Conservation (phyloP, 2,113 vertebrate genomes). For the Pterophyllum scalare region DNA sequence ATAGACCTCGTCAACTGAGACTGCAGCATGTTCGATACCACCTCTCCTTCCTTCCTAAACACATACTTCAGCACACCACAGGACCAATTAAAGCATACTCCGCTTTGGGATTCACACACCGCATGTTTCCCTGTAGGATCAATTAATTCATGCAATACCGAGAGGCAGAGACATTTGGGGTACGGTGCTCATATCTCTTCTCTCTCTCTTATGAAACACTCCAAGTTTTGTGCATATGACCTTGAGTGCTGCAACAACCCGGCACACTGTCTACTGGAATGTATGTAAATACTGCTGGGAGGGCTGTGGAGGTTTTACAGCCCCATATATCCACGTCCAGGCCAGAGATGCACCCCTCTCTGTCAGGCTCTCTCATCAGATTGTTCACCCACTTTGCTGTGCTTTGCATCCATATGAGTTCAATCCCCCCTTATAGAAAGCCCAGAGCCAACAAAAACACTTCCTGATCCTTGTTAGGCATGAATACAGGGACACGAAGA, state of each 20-base stretch:
- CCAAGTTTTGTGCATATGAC: conserved; percentile 67
- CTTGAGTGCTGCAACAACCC: conserved; percentile 68
- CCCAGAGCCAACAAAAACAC: conserved; percentile 23
- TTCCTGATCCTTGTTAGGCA: neutral
- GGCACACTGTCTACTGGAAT: conserved; percentile 43
- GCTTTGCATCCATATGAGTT: conserved; percentile 66
- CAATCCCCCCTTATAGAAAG: conserved; percentile 23
- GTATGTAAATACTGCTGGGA: conserved; percentile 65
- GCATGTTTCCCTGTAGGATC: conserved; percentile 58
- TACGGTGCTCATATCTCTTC: conserved; percentile 10
- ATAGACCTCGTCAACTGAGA: neutral
- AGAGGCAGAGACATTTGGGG: conserved; percentile 25
- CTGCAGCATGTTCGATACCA: conserved; percentile 20
- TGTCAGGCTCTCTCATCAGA: conserved; percentile 38
- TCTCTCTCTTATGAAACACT: conserved; percentile 48
- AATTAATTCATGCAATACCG: conserved; percentile 61
- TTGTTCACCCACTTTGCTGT: conserved; percentile 40
- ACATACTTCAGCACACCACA: conserved; percentile 41
- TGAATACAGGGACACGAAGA: neutral
- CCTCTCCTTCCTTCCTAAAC: neutral
- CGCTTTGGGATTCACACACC: conserved; percentile 60
- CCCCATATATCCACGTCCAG: conserved; percentile 63
- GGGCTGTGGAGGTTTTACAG: conserved; percentile 59
- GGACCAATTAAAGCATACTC: conserved; percentile 66
- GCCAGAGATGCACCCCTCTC: conserved; percentile 6